Percentiles rank a stretch among this genome's conserved stretches.
Conservation (phyloP, 2,797 vertebrate genomes). For the Coccyzus lansbergi region DNA sequence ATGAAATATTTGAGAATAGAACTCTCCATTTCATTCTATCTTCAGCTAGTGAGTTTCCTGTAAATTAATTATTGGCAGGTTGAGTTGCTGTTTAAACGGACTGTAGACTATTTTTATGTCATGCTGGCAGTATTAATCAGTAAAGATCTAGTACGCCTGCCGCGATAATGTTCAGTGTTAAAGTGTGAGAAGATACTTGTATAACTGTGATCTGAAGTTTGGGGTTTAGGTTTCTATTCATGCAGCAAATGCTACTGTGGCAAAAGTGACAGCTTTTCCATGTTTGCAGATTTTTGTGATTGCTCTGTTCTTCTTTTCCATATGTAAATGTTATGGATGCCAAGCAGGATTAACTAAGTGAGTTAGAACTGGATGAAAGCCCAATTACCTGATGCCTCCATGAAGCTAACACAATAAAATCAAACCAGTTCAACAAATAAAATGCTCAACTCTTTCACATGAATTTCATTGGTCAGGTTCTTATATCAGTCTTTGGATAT, state of each 20-base stretch:
- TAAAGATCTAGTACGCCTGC: conserved; percentile 46
- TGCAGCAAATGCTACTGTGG: conserved; percentile 48
- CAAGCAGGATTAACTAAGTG: conserved; percentile 20
- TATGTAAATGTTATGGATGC: conserved; percentile 54
- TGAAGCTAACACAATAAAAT: neutral
- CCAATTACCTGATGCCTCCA: conserved; percentile 1
- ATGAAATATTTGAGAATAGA: conserved; percentile 43
- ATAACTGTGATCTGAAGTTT: conserved; percentile 63
- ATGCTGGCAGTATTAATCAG: conserved; percentile 37
- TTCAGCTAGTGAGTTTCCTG: conserved; percentile 4
- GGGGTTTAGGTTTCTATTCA: conserved; percentile 34
- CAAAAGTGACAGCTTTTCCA: conserved; percentile 63
- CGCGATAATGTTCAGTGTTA: conserved; percentile 62
- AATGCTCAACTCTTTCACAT: neutral
- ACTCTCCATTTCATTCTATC: conserved; percentile 18
- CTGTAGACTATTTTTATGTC: conserved; percentile 49
- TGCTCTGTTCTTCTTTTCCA: conserved; percentile 63
- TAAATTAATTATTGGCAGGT: conserved; percentile 34
- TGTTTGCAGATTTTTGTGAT: conserved; percentile 57
- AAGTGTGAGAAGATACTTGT: conserved; percentile 68
- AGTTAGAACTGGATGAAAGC: neutral
- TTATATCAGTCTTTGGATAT: neutral
- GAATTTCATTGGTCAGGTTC: neutral
- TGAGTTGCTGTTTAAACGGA: conserved; percentile 55
- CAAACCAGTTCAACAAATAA: neutral